A percentile compares a stretch with the other conserved stretches of the same genome.
These are phyloP conservation scores for Promerops cafer DNA, from an alignment of 2,113 vertebrate species.

Conservation along the genomic window DNA sequence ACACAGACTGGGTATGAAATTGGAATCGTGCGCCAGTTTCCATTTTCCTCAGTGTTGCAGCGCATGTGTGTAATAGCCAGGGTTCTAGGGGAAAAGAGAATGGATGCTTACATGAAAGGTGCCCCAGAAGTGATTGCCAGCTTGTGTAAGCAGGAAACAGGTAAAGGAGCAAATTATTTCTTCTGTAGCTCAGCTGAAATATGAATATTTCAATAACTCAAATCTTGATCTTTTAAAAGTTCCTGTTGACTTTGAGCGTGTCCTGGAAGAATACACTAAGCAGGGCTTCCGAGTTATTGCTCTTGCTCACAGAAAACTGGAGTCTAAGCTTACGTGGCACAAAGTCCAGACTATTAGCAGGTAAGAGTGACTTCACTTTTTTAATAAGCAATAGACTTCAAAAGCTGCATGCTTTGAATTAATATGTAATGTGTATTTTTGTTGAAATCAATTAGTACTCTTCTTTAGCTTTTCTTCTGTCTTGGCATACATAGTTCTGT, in stretches of 20 bases:
- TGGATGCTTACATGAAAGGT: constrained; percentile 95
- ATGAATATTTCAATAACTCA: background rate
- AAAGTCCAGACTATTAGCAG: constrained; percentile 92
- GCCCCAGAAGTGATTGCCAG: constrained; percentile 90
- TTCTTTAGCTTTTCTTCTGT: background rate
- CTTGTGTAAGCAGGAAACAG: constrained; percentile 90
- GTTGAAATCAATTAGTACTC: background rate
- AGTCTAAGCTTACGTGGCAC: constrained; percentile 93
- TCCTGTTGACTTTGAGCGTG: constrained; percentile 82
- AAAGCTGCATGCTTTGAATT: background rate
- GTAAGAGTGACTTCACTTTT: constrained; percentile 61
- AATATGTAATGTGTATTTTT: background rate
- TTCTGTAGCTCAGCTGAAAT: background rate
- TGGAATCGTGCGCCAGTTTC: constrained; percentile 95
- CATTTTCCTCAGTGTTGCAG: constrained; percentile 92
- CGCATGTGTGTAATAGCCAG: constrained; percentile 91
- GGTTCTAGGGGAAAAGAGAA: constrained; percentile 87
- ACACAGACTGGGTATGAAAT: constrained; percentile 87
- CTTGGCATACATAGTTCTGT: background rate
- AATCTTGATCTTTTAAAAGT: constrained; percentile 69
- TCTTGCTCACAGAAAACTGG: constrained; percentile 90
- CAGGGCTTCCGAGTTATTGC: constrained; percentile 96
- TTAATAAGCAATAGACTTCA: background rate
- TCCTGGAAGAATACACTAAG: constrained; percentile 92
- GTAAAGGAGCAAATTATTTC: constrained; percentile 58